A percentile compares a stretch with the other conserved stretches of the same genome.
These are phyloP conservation scores for Homalodisca vitripennis DNA, from an alignment of 1,140 invertebrate genomes.

Conservation along the genomic window DNA sequence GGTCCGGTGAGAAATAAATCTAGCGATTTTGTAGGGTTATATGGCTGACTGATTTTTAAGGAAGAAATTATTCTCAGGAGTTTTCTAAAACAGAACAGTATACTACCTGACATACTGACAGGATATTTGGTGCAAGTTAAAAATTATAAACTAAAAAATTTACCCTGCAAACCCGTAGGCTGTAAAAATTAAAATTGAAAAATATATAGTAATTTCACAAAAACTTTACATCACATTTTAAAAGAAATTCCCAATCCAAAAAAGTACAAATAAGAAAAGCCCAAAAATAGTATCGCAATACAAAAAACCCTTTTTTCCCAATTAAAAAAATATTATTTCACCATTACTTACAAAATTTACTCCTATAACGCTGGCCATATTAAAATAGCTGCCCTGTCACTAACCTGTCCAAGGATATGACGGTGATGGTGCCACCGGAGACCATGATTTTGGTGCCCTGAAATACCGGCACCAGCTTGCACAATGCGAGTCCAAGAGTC, in stretches of 20 bases:
- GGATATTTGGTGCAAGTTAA: too few relatives aligned
- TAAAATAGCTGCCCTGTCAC: not conserved
- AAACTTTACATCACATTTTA: not conserved
- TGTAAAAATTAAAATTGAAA: too few relatives aligned
- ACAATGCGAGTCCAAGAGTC: constrained; percentile 51
- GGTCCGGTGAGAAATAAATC: not conserved
- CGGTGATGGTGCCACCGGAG: constrained; percentile 59
- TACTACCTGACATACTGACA: not conserved
- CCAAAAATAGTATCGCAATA: not conserved
- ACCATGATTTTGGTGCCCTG: constrained; percentile 62
- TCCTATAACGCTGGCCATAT: not conserved
- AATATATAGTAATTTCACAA: too few relatives aligned
- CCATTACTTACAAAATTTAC: not conserved
- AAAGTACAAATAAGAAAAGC: not conserved
- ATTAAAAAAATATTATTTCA: too few relatives aligned
- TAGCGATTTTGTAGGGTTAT: not conserved
- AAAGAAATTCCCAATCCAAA: not conserved
- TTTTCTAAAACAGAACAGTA: not conserved
- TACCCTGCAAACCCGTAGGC: too few relatives aligned
- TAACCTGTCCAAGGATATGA: constrained; percentile 57
- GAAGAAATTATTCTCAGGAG: not conserved
- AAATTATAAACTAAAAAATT: too few relatives aligned
- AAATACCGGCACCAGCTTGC: constrained; percentile 55
- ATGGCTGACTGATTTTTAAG: not conserved
- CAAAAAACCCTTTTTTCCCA: not conserved